Conservation (phyloP, 2,797 vertebrate species). For the Sebastes oblongus region DNA sequence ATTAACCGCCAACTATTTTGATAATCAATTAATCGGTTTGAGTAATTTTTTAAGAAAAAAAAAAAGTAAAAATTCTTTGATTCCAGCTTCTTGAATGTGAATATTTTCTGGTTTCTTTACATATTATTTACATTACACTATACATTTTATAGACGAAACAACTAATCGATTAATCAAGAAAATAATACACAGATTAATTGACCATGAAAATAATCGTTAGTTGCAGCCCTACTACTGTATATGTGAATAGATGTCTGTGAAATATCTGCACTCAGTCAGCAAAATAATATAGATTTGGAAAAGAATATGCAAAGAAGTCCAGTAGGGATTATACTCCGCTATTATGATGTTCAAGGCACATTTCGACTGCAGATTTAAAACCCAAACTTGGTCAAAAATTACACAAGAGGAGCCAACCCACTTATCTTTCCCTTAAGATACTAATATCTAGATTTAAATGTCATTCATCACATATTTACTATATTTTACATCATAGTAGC, state of each 20-base stretch:
- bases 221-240: too few relatives aligned
- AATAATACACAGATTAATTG: too few relatives aligned
- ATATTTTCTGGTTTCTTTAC: too few relatives aligned
- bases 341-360: neutral
- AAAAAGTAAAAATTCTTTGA: too few relatives aligned
- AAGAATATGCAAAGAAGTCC: neutral
- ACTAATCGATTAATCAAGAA: too few relatives aligned
- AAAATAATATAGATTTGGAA: neutral
- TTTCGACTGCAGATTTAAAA: neutral
- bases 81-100: too few relatives aligned
- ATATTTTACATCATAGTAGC: neutral
- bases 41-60: too few relatives aligned
- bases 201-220: too few relatives aligned
- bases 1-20: too few relatives aligned
- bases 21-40: too few relatives aligned
- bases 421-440: neutral
- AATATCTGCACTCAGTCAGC: neutral
- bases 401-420: neutral
- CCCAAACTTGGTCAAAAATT: neutral
- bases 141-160: too few relatives aligned
- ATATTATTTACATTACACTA: too few relatives aligned
- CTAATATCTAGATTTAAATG: neutral
- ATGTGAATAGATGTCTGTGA: neutral
- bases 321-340: neutral
- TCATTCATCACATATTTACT: neutral